Percentiles rank a stretch among this genome's conserved stretches.
phyloP scores from a whole-genome alignment of 2,113 vertebrate species.

The Halcyon senegalensis region DNA sequence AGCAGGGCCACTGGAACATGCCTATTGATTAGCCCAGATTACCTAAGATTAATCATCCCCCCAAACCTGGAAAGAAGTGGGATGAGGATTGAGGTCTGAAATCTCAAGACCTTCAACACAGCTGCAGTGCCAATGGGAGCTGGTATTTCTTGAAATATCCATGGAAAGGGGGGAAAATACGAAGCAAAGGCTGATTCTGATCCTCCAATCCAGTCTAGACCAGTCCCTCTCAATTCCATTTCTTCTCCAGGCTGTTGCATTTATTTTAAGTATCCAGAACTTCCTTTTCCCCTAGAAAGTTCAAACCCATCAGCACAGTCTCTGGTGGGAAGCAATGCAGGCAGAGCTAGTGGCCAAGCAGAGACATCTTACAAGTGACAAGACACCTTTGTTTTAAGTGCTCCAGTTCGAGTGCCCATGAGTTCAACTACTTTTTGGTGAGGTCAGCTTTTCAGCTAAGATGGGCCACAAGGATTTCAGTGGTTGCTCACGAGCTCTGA shows the following conservation, averaged over 20 bases:
- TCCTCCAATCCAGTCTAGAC: background rate
- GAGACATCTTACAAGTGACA: background rate
- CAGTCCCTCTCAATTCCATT: background rate
- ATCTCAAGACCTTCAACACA: background rate
- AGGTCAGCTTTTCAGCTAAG: background rate
- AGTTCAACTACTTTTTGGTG: background rate
- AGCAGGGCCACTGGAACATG: background rate
- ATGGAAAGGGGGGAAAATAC: background rate
- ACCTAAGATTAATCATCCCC: background rate
- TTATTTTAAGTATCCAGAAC: background rate
- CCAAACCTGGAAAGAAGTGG: background rate
- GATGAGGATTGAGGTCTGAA: background rate
- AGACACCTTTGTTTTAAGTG: background rate
- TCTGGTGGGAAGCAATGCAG: rapidly evolving
- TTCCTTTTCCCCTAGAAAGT: background rate
- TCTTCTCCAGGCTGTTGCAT: background rate
- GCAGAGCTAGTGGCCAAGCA: background rate
- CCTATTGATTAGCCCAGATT: background rate
- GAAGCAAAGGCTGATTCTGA: background rate
- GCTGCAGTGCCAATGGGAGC: background rate
- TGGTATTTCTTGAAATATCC: background rate
- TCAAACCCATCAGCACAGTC: background rate
- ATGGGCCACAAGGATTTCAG: background rate
- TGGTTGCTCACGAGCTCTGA: background rate
- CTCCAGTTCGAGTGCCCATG: background rate